phyloP scores from a whole-genome alignment of 2,113 vertebrate species.

The Octodon degus region DNA sequence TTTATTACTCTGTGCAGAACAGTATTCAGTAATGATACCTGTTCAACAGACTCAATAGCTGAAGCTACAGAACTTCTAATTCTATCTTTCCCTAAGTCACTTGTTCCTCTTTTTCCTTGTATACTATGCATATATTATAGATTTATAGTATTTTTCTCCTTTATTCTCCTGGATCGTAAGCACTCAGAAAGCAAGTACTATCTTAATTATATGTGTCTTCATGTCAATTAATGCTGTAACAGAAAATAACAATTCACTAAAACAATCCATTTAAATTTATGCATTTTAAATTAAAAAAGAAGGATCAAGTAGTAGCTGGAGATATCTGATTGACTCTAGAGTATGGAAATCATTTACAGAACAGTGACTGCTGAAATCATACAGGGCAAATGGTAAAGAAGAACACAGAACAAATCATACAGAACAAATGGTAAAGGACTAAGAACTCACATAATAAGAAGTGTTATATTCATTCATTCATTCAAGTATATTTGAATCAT shows the following conservation, averaged over 20 bases:
- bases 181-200: not conserved
- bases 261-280: not conserved
- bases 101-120: not conserved
- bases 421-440: not conserved
- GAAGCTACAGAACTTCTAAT: not conserved
- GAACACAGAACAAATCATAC: not conserved
- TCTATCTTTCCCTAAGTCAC: not conserved
- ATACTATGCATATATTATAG: not conserved
- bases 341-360: not conserved
- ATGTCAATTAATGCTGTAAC: conserved; percentile 2
- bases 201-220: conserved; percentile 11
- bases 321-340: not conserved
- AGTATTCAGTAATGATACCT: not conserved
- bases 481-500: not conserved
- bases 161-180: not conserved
- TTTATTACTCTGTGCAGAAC: not conserved
- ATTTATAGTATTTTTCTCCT: not conserved
- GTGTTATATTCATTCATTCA: not conserved
- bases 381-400: not conserved
- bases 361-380: not conserved
- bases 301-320: conserved; percentile 7
- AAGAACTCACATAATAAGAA: not conserved
- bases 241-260: conserved; percentile 37
- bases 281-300: conserved; percentile 20
- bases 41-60: not conserved